Evolutionary conservation across 2,797 vertebrate genomes (phyloP).

Genomic region (Dromococcyx pavoninus): DNA sequence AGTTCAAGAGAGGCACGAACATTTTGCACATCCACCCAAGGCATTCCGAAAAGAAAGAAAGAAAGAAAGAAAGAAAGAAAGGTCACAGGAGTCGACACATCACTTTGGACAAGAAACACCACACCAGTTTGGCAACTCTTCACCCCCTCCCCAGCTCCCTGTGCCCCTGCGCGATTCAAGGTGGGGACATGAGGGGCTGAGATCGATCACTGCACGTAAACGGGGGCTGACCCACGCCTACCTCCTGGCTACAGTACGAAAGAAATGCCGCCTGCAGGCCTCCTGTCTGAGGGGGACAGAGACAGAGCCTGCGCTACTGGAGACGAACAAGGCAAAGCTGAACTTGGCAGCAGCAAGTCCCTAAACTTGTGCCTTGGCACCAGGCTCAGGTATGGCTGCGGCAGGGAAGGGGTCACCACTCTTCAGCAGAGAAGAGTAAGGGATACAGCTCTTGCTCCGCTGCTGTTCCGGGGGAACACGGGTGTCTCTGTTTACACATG

Average conservation of each 20-base stretch:
- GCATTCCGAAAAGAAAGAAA: constrained; percentile 59
- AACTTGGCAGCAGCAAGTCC: constrained; percentile 25
- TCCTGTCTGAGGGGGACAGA: background rate
- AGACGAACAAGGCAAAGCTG: constrained; percentile 57
- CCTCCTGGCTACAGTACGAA: constrained; percentile 50
- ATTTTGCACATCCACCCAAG: constrained; percentile 65
- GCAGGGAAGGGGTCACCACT: background rate
- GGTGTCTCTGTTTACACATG: constrained; percentile 17
- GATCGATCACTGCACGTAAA: background rate
- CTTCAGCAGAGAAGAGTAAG: background rate
- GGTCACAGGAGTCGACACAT: constrained; percentile 61
- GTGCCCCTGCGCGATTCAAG: background rate
- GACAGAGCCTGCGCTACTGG: constrained; percentile 7
- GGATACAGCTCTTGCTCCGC: background rate
- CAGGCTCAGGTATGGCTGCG: background rate
- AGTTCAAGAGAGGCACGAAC: constrained; percentile 70
- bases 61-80: constrained; percentile 36
- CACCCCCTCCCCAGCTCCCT: background rate
- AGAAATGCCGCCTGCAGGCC: constrained; percentile 9
- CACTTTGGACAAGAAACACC: constrained; percentile 68
- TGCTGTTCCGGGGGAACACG: background rate
- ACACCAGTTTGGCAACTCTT: constrained; percentile 72
- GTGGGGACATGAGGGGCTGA: background rate
- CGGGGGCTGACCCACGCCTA: background rate
- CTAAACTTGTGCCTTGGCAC: constrained; percentile 16